Conservation (phyloP, 2,797 vertebrate species). For the Pogonophryne albipinna region DNA sequence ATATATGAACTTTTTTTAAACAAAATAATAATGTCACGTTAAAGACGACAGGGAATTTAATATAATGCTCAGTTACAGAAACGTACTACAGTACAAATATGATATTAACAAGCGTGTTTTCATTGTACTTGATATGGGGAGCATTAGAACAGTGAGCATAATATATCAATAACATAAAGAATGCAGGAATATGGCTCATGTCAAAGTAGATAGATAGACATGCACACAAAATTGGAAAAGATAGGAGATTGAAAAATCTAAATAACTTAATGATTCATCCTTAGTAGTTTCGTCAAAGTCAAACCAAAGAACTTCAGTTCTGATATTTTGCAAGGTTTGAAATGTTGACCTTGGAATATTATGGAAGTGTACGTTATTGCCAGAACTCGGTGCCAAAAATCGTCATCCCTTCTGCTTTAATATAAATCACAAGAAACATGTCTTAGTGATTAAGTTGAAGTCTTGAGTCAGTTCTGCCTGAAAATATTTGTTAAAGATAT, state of each 20-base stretch:
- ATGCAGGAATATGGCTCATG: not conserved
- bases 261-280: constrained; percentile 3
- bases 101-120: not conserved
- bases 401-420: constrained; percentile 39
- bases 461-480: constrained; percentile 4
- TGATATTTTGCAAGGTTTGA: constrained; percentile 33
- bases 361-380: constrained; percentile 19
- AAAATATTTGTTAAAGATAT: constrained; percentile 13
- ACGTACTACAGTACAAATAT: not conserved
- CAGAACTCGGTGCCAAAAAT: constrained; percentile 39
- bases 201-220: not conserved
- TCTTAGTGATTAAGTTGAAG: constrained; percentile 14
- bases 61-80: not conserved
- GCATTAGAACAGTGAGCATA: constrained; percentile 4
- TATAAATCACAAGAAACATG: constrained; percentile 37
- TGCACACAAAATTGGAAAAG: not conserved
- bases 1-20: not conserved
- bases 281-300: constrained; percentile 28
- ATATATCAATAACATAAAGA: constrained; percentile 13
- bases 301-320: constrained; percentile 16
- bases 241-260: not conserved
- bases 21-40: not conserved
- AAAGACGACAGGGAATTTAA: not conserved
- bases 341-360: constrained; percentile 44
- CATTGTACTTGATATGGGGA: not conserved